These are phyloP conservation scores for Xestia ashworthii DNA, from an alignment of 2,888 invertebrate genomes.

Conservation along the genomic window DNA sequence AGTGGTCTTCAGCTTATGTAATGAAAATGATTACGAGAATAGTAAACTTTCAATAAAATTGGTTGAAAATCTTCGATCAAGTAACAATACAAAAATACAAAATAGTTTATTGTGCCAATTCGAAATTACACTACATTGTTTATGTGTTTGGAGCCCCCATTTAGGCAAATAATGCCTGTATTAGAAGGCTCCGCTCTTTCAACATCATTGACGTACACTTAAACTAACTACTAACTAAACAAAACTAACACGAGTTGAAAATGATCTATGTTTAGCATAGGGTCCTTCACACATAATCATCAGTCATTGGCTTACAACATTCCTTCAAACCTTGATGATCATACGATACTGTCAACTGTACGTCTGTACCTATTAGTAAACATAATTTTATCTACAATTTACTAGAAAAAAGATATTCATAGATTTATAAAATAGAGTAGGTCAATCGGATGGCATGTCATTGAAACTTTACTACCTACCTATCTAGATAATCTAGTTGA, in stretches of 20 bases:
- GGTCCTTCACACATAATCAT: constrained; percentile 9
- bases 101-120: too few species aligned
- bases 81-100: too few species aligned
- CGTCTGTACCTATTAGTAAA: constrained; percentile 2
- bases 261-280: neutral
- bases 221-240: too few species aligned
- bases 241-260: too few species aligned
- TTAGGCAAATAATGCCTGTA: too few species aligned
- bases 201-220: too few species aligned
- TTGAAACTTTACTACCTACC: constrained; percentile 39
- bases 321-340: constrained; percentile 20
- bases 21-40: neutral
- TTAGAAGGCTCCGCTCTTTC: too few species aligned
- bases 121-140: too few species aligned
- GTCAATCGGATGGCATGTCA: constrained; percentile 37
- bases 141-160: too few species aligned
- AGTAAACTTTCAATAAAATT: too few species aligned
- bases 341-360: neutral
- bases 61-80: too few species aligned
- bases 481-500: constrained; percentile 37
- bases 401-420: constrained; percentile 33
- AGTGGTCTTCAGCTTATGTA: neutral
- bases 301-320: constrained; percentile 3
- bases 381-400: constrained; percentile 22
- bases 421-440: constrained; percentile 49